Evolutionary conservation across 2,888 invertebrate species (phyloP).

Genomic region (Sinhomidia bicolor): DNA sequence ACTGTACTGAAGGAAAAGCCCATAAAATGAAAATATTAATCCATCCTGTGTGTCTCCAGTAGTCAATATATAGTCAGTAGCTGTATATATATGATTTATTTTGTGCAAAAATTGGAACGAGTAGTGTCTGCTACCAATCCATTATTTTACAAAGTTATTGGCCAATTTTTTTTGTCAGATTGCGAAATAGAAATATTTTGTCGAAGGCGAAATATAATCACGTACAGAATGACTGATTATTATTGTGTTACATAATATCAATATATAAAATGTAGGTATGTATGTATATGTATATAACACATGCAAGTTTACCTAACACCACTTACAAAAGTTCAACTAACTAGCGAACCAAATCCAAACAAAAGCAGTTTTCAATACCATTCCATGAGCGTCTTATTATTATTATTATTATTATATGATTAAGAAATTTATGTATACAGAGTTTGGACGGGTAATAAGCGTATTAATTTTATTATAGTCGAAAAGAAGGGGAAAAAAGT

Average conservation of each 20-base stretch:
- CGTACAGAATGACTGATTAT: conserved; percentile 7
- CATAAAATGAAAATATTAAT: conserved; percentile 66
- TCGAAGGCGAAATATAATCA: conserved; percentile 10
- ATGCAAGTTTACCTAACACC: too few relatives aligned
- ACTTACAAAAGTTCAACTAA: neutral
- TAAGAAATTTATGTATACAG: neutral
- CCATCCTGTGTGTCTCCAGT: neutral
- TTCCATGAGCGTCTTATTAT: neutral
- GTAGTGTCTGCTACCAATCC: conserved; percentile 54
- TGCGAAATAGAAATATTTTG: neutral
- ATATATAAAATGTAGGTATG: too few relatives aligned
- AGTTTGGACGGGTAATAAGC: conserved; percentile 24
- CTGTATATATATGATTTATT: conserved; percentile 55
- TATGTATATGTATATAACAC: too few relatives aligned
- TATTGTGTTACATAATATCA: neutral
- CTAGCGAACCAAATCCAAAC: conserved; percentile 1
- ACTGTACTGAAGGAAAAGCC: conserved; percentile 47
- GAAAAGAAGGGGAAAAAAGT: conserved; percentile 16
- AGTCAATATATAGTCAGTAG: neutral
- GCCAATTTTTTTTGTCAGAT: neutral
- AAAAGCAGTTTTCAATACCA: neutral
- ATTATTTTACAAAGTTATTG: conserved; percentile 31
- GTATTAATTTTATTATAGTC: conserved; percentile 47
- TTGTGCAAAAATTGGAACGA: conserved; percentile 58
- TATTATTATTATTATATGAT: neutral